phyloP scores from a whole-genome alignment of 2,888 invertebrate species.

The Sesia apiformis region DNA sequence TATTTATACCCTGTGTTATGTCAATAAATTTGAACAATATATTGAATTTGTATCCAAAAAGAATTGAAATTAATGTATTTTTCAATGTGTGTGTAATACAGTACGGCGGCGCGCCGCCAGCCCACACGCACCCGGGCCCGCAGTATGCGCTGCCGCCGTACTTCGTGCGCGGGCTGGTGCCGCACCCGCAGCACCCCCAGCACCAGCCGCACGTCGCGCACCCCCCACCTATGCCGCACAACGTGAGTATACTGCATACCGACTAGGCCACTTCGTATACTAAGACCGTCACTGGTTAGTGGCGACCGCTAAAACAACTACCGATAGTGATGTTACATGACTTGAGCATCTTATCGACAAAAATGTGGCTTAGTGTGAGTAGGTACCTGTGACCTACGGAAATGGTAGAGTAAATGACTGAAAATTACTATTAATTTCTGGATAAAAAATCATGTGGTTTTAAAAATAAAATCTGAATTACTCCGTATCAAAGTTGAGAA shows the following conservation, averaged over 20 bases:
- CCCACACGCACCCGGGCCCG: constrained; percentile 37
- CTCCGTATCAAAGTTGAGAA: too few relatives aligned
- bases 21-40: too few relatives aligned
- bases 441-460: too few relatives aligned
- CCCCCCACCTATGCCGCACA: constrained; percentile 28
- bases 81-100: constrained; percentile 14
- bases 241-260: constrained; percentile 17
- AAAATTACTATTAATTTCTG: too few relatives aligned
- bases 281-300: background rate
- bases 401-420: too few relatives aligned
- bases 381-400: too few relatives aligned
- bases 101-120: constrained; percentile 63
- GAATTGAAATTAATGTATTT: too few relatives aligned
- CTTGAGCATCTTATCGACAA: too few relatives aligned
- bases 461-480: too few relatives aligned
- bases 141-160: constrained; percentile 73
- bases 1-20: too few relatives aligned
- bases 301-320: background rate
- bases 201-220: constrained; percentile 22
- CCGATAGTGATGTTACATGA: background rate
- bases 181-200: constrained; percentile 18
- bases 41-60: too few relatives aligned
- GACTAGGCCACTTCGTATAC: background rate
- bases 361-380: too few relatives aligned
- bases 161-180: constrained; percentile 58